Evolutionary conservation across 2,888 invertebrate species (phyloP).

Genomic region (Chrysotoxum bicinctum): DNA sequence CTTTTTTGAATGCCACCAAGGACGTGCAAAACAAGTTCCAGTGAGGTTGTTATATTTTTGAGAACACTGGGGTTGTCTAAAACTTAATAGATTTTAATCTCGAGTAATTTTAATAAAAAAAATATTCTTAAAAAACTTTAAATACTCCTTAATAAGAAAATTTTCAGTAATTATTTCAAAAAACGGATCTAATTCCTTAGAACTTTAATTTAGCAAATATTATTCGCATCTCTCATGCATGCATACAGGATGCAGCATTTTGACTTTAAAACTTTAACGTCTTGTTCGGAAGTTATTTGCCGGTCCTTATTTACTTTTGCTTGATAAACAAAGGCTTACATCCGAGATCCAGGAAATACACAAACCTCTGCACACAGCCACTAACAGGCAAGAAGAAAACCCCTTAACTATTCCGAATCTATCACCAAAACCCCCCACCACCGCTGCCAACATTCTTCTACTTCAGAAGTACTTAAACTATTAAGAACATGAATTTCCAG

Average conservation of each 20-base stretch:
- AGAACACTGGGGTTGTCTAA: too few species aligned
- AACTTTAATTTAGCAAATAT: not conserved
- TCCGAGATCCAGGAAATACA: not conserved
- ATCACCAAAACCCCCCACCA: not conserved
- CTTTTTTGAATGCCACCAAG: too few species aligned
- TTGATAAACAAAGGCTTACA: conserved; percentile 31
- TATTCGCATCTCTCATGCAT: not conserved
- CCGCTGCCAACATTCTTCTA: not conserved
- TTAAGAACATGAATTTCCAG: conserved; percentile 63
- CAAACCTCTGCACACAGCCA: conserved; percentile 5
- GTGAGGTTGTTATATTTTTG: too few species aligned
- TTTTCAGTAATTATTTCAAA: too few species aligned
- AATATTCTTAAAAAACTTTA: too few species aligned
- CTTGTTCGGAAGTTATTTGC: conserved; percentile 20
- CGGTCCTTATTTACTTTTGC: conserved; percentile 24
- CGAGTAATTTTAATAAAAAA: too few species aligned
- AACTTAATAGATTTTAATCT: too few species aligned
- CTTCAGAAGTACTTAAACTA: conserved; percentile 62
- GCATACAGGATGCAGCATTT: not conserved
- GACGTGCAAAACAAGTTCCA: too few species aligned
- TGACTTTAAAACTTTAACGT: conserved; percentile 6
- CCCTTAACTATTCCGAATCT: not conserved
- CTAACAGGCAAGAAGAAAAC: not conserved
- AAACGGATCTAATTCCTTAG: too few species aligned
- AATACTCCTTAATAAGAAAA: too few species aligned